A percentile compares a stretch with the other conserved stretches of the same genome.
Conservation (phyloP, 1,140 invertebrate genomes). For the Chrysoperla carnea region DNA sequence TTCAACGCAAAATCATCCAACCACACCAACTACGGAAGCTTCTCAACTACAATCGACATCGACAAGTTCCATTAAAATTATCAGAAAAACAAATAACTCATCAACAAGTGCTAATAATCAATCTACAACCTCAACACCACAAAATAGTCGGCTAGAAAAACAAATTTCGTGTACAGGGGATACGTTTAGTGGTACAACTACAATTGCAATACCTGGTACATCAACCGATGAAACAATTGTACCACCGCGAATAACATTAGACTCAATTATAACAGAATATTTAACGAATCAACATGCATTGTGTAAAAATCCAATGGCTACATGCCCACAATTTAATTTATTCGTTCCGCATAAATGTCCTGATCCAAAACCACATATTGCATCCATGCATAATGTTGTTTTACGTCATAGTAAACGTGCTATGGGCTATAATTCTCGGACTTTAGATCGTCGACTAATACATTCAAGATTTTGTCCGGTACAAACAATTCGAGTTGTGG, state of each 20-base stretch:
- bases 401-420: slow-evolving; percentile 34
- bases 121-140: slow-evolving; percentile 6
- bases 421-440: slow-evolving; percentile 32
- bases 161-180: not conserved
- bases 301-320: slow-evolving; percentile 83
- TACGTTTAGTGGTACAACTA: not conserved
- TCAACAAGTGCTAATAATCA: slow-evolving; percentile 5
- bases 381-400: slow-evolving; percentile 51
- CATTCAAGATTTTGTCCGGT: slow-evolving; percentile 83
- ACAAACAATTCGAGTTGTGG: slow-evolving; percentile 54
- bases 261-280: slow-evolving; percentile 91
- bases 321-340: slow-evolving; percentile 78
- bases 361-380: slow-evolving; percentile 58
- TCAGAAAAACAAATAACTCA: no score
- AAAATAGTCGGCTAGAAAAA: not conserved
- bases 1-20: no score
- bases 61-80: no score
- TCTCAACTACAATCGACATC: no score
- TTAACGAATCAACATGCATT: slow-evolving; percentile 88
- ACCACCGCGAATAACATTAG: slow-evolving; percentile 46
- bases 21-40: no score
- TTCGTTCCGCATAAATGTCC: slow-evolving; percentile 85
- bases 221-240: slow-evolving; percentile 16
- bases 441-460: slow-evolving; percentile 61
- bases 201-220: not conserved